phyloP scores from a whole-genome alignment of 2,113 vertebrate species.

The Lipophrys pholis region DNA sequence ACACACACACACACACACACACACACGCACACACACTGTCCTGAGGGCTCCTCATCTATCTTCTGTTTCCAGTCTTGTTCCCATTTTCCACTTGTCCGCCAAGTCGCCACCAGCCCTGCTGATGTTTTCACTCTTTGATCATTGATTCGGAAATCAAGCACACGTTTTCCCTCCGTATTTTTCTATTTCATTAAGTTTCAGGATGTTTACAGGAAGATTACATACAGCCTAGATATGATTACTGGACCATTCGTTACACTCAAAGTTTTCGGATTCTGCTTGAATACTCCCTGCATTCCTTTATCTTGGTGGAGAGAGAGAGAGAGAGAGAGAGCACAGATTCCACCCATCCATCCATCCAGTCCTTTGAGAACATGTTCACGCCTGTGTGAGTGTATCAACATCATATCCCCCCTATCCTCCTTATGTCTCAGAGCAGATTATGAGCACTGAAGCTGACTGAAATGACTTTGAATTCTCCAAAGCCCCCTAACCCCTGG shows the following conservation, averaged over 20 bases:
- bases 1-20: conserved; percentile 9
- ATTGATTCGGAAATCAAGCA: conserved; percentile 3
- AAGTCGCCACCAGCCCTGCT: conserved; percentile 7
- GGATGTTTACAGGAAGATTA: not conserved
- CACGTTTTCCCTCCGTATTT: not conserved
- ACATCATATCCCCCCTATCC: conserved; percentile 57
- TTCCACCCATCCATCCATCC: conserved; percentile 56
- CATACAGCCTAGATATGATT: not conserved
- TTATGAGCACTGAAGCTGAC: conserved; percentile 50
- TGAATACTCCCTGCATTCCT: not conserved
- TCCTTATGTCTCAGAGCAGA: conserved; percentile 55
- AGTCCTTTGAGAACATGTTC: conserved; percentile 68
- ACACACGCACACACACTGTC: conserved; percentile 21
- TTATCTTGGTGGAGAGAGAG: not conserved
- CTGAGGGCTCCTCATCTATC: conserved; percentile 19
- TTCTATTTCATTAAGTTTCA: not conserved
- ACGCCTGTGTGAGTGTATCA: conserved; percentile 61
- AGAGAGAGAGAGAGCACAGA: conserved; percentile 23
- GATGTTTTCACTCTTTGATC: conserved; percentile 26
- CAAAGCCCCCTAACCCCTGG: conserved; percentile 68
- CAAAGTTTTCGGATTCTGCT: not conserved
- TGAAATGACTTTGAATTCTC: conserved; percentile 67
- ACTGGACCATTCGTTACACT: not conserved
- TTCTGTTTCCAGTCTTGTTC: conserved; percentile 44
- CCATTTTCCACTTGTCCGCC: conserved; percentile 36